Evolutionary conservation across 2,797 vertebrate species (phyloP).

Genomic region (Anabacerthia variegaticeps): DNA sequence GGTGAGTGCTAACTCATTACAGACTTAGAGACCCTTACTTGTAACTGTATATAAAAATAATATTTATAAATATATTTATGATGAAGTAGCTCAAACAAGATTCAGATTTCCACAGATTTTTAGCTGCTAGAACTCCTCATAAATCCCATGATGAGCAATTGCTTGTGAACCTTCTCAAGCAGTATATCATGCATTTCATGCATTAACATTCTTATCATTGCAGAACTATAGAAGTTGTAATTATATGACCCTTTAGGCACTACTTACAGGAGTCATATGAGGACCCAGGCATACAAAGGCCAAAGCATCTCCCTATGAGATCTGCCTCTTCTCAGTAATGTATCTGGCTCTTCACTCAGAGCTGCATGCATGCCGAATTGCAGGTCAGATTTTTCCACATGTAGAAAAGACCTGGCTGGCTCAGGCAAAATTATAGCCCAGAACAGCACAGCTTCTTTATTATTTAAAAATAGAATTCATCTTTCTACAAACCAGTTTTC

Average conservation of each 20-base stretch:
- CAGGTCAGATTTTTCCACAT: background rate
- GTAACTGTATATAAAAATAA: background rate
- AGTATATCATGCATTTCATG: background rate
- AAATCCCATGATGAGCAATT: background rate
- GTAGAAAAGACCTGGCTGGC: background rate
- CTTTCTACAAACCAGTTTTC: background rate
- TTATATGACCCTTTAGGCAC: background rate
- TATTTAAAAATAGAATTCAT: background rate
- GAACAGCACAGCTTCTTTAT: fast-evolving
- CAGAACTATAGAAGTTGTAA: background rate
- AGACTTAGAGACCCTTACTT: background rate
- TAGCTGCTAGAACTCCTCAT: background rate
- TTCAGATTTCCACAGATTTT: background rate
- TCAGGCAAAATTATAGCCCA: background rate
- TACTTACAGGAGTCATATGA: background rate
- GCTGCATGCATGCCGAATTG: background rate
- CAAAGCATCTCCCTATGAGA: background rate
- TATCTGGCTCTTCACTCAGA: background rate
- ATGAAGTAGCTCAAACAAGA: background rate
- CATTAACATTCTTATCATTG: fast-evolving
- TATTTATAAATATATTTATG: background rate
- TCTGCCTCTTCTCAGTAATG: background rate
- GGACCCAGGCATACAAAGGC: background rate
- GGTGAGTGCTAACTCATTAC: background rate
- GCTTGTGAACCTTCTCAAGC: background rate